Conservation (phyloP, 2,797 vertebrate genomes). For the Sciaenops ocellatus region DNA sequence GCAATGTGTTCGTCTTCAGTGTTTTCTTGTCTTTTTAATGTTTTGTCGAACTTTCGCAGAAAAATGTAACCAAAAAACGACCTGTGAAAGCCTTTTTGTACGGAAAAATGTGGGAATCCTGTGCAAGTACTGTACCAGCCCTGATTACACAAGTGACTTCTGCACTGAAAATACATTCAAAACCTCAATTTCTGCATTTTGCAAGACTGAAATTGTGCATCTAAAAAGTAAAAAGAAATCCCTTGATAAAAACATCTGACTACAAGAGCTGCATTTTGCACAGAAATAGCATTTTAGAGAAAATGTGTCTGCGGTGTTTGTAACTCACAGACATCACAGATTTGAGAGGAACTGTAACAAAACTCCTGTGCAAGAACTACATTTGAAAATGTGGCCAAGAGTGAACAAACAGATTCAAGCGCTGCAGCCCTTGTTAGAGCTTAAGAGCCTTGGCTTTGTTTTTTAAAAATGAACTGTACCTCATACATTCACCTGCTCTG, state of each 20-base stretch:
- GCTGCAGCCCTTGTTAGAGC: constrained; percentile 7
- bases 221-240: constrained; percentile 5
- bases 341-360: not conserved
- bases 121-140: not conserved
- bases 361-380: not conserved
- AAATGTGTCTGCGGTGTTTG: not conserved
- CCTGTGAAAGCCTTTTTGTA: not conserved
- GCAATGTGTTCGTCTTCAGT: not conserved
- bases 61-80: not conserved
- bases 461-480: constrained; percentile 1
- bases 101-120: not conserved
- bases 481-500: constrained; percentile 40
- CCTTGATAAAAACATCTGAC: not conserved
- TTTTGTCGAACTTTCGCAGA: not conserved
- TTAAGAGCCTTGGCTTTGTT: not conserved
- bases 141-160: not conserved
- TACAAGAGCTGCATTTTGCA: not conserved
- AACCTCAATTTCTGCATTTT: constrained; percentile 16
- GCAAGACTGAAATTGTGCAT: constrained; percentile 8
- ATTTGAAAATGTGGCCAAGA: not conserved
- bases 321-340: not conserved
- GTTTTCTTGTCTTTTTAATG: not conserved
- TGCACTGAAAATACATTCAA: constrained; percentile 57
- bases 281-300: not conserved
- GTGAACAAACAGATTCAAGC: constrained; percentile 9